These are phyloP conservation scores for Cepaea nemoralis DNA, from an alignment of 1,140 invertebrate genomes.

Conservation along the genomic window DNA sequence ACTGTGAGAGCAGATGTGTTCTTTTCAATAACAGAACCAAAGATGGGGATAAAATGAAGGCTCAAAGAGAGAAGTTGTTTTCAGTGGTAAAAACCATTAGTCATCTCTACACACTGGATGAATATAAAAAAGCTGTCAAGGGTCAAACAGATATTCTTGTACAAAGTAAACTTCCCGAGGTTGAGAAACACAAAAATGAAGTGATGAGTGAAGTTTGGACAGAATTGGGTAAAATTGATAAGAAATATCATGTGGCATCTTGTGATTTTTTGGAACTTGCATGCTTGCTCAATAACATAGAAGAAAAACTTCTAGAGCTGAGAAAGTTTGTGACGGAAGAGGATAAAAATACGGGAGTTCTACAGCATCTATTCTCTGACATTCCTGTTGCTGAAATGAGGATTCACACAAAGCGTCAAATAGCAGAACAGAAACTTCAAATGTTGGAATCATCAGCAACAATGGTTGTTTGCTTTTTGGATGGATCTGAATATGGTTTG, in stretches of 20 bases:
- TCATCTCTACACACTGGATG: neutral
- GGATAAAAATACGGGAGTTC: neutral
- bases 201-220: neutral
- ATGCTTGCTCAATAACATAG: neutral
- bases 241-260: neutral
- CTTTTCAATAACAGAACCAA: conserved; percentile 1
- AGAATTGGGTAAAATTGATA: neutral
- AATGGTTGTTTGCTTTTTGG: no score
- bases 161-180: neutral
- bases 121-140: neutral
- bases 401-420: neutral
- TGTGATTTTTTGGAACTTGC: neutral
- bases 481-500: no score
- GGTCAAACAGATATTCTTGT: neutral
- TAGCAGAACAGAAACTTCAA: neutral
- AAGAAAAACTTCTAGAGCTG: neutral
- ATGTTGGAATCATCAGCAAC: no score
- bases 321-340: neutral
- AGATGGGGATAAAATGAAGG: neutral
- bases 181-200: neutral
- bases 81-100: neutral
- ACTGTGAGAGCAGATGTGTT: conserved; percentile 7
- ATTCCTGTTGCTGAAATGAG: neutral
- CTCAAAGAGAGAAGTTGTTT: neutral
- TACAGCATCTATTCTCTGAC: neutral